phyloP scores from a whole-genome alignment of 2,113 vertebrate species.

The Tringa solitaria region DNA sequence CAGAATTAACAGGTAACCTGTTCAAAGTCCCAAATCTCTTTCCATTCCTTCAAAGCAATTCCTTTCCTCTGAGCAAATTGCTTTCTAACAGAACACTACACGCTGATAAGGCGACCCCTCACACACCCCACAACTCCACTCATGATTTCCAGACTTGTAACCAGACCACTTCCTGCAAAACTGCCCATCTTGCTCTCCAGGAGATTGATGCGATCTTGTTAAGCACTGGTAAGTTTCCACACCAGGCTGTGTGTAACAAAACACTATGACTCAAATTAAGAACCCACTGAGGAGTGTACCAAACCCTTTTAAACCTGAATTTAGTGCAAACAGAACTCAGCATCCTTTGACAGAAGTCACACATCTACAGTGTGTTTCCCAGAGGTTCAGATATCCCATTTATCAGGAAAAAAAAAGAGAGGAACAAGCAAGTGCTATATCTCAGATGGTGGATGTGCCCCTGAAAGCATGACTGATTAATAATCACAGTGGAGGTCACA shows the following conservation, averaged over 20 bases:
- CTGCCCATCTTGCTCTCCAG: neutral
- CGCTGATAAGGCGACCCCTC: neutral
- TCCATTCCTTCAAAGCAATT: neutral
- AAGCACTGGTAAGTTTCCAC: neutral
- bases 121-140: neutral
- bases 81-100: neutral
- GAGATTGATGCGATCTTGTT: neutral
- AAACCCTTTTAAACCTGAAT: neutral
- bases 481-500: neutral
- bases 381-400: neutral
- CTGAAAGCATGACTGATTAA: slow-evolving; percentile 30
- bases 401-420: neutral
- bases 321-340: neutral
- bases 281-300: neutral
- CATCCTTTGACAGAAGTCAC: neutral
- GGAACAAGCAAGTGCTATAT: neutral
- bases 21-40: neutral
- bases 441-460: neutral
- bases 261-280: neutral
- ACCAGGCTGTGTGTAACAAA: neutral
- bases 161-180: neutral
- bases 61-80: neutral
- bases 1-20: neutral
- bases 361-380: neutral
- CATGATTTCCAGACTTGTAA: neutral